Base-by-base conservation (phyloP, 2,113 vertebrate genomes). In the Tapirus terrestris region DNA sequence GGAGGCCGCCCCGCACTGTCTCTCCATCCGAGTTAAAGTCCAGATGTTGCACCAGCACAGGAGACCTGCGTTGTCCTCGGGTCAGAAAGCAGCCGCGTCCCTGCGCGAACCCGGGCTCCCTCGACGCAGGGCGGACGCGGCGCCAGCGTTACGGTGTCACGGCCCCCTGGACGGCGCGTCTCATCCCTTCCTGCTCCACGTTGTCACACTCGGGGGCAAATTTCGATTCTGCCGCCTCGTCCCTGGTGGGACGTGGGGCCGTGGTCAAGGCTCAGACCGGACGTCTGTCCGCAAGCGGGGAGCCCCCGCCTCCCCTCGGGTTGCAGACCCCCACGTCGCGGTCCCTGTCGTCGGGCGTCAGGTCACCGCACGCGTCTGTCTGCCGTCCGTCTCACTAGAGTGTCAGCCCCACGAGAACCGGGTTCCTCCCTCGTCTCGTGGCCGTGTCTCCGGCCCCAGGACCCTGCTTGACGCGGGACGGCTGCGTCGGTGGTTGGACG, bases 21-120 rank as follows among this genome's bases (percentile, higher is more conserved):
- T 20, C 67, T 96, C 33, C 3, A 43, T 23, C 23, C 5, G 96
- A 96, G 39, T n/a, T 31, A 86, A 94, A 93, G 31, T 1, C 0
- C 79, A 79, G 63, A 88, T 18, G 36, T 76, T 91, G 60, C 92
- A 48, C 45, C 85, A 75, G 51, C 82, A 93, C 56, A 87, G 27
- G 68, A 48, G 61, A 29, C 20, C 83, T 12, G 53, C 56, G 67
- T 61, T 84, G 53, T 84, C 33, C 39, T 91, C 31, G 36, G 31
- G 12, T 45, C 13, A 29, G 51, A 18, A 36, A 8, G 13, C 5
- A 33, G 36, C 36, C n/a, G n/a, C n/a, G n/a, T n/a, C n/a, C n/a
- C n/a, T 39, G 39, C 39, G 39, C 4, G 39, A 39, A 39, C 39
- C 4, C 39, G 39, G 39, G 39, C 39, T 39, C 39, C 2, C 39